Percentiles rank a stretch among this genome's conserved stretches.
phyloP scores from a whole-genome alignment of 1,140 invertebrate species.

The Drosophila pachea region DNA sequence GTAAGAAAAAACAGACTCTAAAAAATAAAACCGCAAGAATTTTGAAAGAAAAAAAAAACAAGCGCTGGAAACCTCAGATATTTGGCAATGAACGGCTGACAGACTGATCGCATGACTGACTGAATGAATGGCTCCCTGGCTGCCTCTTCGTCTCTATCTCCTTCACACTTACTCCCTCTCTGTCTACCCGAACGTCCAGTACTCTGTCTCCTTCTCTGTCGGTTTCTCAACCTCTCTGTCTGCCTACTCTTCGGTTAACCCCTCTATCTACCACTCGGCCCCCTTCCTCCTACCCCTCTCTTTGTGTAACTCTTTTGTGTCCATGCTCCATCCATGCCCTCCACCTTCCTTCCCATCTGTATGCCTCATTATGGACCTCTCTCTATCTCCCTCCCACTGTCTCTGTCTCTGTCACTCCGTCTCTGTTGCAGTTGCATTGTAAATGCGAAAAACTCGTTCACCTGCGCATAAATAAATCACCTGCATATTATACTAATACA shows the following conservation, averaged over 20 bases:
- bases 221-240: too few species aligned
- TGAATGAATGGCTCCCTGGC: slow-evolving; percentile 1
- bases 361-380: too few species aligned
- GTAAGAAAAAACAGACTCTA: slow-evolving; percentile 32
- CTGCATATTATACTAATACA: slow-evolving; percentile 28
- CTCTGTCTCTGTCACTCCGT: background rate
- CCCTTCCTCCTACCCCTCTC: too few species aligned
- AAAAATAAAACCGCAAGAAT: slow-evolving; percentile 44
- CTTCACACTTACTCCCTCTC: background rate
- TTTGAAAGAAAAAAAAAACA: slow-evolving; percentile 25
- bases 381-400: background rate
- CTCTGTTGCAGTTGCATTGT: slow-evolving; percentile 16
- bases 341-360: too few species aligned
- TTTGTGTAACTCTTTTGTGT: too few species aligned
- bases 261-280: too few species aligned
- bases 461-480: slow-evolving; percentile 22
- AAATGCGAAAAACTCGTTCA: slow-evolving; percentile 41
- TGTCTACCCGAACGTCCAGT: background rate
- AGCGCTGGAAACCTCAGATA: slow-evolving; percentile 39
- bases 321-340: too few species aligned
- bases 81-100: slow-evolving; percentile 62
- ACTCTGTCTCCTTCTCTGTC: too few species aligned
- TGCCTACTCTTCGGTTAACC: too few species aligned
- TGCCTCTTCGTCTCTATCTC: background rate
- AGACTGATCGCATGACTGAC: slow-evolving; percentile 9